phyloP scores from a whole-genome alignment of 2,888 invertebrate species.

The Nowickia ferox region DNA sequence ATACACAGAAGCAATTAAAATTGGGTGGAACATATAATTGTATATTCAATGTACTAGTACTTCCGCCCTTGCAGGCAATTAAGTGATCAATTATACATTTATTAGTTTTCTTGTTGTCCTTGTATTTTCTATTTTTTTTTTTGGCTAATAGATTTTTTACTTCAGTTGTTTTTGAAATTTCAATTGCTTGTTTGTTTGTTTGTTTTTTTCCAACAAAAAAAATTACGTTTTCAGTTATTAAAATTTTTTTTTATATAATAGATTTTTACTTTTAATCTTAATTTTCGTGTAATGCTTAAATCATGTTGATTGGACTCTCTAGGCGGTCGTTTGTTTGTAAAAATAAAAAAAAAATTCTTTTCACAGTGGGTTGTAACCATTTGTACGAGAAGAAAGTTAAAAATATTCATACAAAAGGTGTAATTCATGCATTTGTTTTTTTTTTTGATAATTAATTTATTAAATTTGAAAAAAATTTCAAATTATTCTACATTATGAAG shows the following conservation, averaged over 20 bases:
- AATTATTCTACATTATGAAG: too few species aligned
- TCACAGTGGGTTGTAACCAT: constrained; percentile 37
- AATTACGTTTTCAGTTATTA: not conserved
- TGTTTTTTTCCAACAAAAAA: not conserved
- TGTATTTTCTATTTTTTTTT: constrained; percentile 28
- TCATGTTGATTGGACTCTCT: constrained; percentile 43
- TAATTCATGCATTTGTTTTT: too few species aligned
- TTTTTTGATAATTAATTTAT: too few species aligned
- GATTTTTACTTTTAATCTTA: not conserved
- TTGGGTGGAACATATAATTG: constrained; percentile 1
- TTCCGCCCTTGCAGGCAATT: not conserved
- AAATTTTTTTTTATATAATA: not conserved
- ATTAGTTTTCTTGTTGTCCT: not conserved
- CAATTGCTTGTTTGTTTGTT: too few species aligned
- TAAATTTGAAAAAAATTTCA: too few species aligned
- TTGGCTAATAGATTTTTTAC: too few species aligned
- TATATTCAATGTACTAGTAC: not conserved
- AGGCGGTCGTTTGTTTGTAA: constrained; percentile 42
- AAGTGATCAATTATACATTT: not conserved
- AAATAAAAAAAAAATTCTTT: not conserved
- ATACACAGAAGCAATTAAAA: not conserved
- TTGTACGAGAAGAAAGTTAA: not conserved
- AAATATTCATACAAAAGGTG: too few species aligned
- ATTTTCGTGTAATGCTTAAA: not conserved
- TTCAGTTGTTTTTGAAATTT: too few species aligned